Percentiles rank a stretch among this genome's conserved stretches.
phyloP scores from a whole-genome alignment of 2,113 vertebrate genomes.

The Verasper variegatus region DNA sequence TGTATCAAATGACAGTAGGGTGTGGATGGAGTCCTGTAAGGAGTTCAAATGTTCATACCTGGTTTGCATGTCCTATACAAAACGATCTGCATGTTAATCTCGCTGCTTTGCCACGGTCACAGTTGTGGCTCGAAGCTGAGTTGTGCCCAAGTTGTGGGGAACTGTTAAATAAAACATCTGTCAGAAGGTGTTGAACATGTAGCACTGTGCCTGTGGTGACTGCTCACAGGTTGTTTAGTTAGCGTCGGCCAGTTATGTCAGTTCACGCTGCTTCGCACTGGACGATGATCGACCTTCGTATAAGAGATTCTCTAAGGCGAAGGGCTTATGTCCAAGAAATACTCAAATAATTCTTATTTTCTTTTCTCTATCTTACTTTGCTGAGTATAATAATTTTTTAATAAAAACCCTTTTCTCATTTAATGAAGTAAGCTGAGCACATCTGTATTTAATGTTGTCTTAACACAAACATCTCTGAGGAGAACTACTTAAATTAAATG shows the following conservation, averaged over 20 bases:
- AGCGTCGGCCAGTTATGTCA: background rate
- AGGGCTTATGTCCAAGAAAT: background rate
- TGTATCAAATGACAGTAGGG: background rate
- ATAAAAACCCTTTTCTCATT: background rate
- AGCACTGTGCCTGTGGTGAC: background rate
- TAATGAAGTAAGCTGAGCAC: background rate
- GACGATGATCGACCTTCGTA: conserved; percentile 18
- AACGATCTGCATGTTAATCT: conserved; percentile 9
- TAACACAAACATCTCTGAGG: background rate
- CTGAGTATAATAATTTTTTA: background rate
- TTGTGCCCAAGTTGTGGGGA: background rate
- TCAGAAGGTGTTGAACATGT: conserved; percentile 8
- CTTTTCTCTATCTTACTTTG: background rate
- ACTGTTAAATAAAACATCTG: conserved; percentile 19
- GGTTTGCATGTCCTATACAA: background rate
- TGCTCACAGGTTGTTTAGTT: conserved; percentile 5
- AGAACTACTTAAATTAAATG: background rate
- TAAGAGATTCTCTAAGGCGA: conserved; percentile 3
- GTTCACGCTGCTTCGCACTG: conserved; percentile 34
- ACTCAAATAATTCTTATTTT: background rate
- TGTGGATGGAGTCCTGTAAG: background rate
- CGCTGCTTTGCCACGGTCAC: background rate
- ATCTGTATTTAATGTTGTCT: background rate
- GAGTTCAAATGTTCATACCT: background rate
- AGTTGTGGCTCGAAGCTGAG: background rate